Evolutionary conservation across 2,888 invertebrate genomes (phyloP).

Genomic region (Stenotaenia linearis): DNA sequence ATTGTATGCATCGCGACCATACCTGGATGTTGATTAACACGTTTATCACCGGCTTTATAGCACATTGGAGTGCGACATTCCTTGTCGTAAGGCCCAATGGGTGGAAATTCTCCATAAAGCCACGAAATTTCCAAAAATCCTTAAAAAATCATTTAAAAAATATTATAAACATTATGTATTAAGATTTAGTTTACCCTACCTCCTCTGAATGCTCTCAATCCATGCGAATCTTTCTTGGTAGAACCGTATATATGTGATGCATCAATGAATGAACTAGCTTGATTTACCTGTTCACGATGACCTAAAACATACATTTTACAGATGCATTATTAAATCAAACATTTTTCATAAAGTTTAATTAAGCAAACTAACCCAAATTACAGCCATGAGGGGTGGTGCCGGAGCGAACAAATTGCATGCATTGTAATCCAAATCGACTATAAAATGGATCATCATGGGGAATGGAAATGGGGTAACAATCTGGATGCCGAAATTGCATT

Average conservation of each 20-base stretch:
- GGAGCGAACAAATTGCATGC: slow-evolving; percentile 36
- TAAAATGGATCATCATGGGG: slow-evolving; percentile 36
- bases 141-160: not conserved
- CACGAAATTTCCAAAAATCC: slow-evolving; percentile 33
- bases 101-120: slow-evolving; percentile 31
- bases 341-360: not conserved
- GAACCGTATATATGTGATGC: slow-evolving; percentile 39
- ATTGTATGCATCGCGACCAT: slow-evolving; percentile 36
- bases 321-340: not conserved
- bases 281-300: slow-evolving; percentile 39
- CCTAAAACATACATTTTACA: slow-evolving; percentile 24
- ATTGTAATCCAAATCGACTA: slow-evolving; percentile 34
- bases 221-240: slow-evolving; percentile 31
- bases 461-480: slow-evolving; percentile 36
- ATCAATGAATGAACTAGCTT: slow-evolving; percentile 39
- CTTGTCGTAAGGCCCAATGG: slow-evolving; percentile 27
- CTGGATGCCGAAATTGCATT: slow-evolving; percentile 32
- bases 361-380: slow-evolving; percentile 31
- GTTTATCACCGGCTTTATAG: slow-evolving; percentile 34
- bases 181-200: not conserved
- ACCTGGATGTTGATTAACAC: slow-evolving; percentile 36
- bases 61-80: slow-evolving; percentile 30
- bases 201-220: slow-evolving; percentile 31
- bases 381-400: slow-evolving; percentile 29
- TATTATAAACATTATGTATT: not conserved